Evolutionary conservation across 1,140 invertebrate species (phyloP), one percentile per base, ranked within the genome.

Genomic region (Drosophila malerkotliana): DNA sequence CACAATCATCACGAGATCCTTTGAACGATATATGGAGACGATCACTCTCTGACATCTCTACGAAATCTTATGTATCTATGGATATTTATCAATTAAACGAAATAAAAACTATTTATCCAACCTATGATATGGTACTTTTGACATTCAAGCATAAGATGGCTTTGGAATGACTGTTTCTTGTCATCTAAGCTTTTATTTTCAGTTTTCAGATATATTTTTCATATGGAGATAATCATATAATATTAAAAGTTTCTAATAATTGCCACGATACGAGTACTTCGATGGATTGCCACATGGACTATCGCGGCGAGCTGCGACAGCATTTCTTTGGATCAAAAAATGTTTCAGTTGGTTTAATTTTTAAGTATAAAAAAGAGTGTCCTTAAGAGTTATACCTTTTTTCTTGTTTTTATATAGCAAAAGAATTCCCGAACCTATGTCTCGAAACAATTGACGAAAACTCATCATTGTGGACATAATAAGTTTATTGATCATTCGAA

Each of bases 21-120:
- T 92, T 41, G 88, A 91, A 26, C 76, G 77, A 51, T 92, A 92
- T 52, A 90, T 92, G 76, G 79, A 92, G 60, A 90, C 74, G 3
- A 62, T 82, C 4, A 72, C 72, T 18, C 49, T 91, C 12, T 91
- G 57, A 81, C 21, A 8, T 18, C 2, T 24, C 3, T 18, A 18
- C 12, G 21, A 47, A 9, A 10, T 47, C 8, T 8, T 47, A 47
- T 10, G 6, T 47, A 3, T 52, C 8, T 0, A 34, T 44, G 14
- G 14, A 64, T 45, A 9, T 34, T 9, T 34, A 56, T 48, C 32
- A 41, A 21, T 15, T 68, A 41, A 32, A 68, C 26, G 34, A 57
- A 57, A 49, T 49, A 68, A 71, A 68, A 48, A 18, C 9, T 69
- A 71, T 57, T 71, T 67, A 67, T 67, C 63, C 60, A 49, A 32